phyloP scores from a whole-genome alignment of 2,797 vertebrate genomes.

The Emys orbicularis region DNA sequence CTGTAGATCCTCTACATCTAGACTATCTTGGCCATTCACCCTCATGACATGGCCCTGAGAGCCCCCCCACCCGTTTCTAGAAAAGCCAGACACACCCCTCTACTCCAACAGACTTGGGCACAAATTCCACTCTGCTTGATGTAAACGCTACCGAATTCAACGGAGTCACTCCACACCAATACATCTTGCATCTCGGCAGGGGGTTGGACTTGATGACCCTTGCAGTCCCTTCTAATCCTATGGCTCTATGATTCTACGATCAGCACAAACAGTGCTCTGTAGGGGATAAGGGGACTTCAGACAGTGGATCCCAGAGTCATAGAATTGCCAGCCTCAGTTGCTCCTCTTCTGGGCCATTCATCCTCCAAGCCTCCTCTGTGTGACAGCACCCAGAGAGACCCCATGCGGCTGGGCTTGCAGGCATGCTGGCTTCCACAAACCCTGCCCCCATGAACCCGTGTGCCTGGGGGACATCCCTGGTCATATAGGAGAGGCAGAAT shows the following conservation, averaged over 20 bases:
- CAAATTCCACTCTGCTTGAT: rapidly evolving
- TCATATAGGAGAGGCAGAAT: not conserved
- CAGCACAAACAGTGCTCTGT: not conserved
- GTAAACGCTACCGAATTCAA: rapidly evolving
- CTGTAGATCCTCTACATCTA: not conserved
- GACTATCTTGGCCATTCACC: not conserved
- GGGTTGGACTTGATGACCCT: too few species aligned
- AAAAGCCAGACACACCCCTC: not conserved
- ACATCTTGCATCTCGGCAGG: not conserved
- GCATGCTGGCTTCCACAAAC: not conserved
- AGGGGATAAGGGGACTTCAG: not conserved
- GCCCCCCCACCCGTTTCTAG: not conserved
- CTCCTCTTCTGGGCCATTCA: not conserved
- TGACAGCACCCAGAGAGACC: not conserved
- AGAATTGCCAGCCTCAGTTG: not conserved
- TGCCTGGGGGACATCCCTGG: not conserved
- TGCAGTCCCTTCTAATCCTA: too few species aligned
- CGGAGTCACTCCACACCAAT: not conserved
- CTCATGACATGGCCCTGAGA: not conserved
- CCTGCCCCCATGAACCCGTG: slow-evolving; percentile 12
- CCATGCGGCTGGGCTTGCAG: not conserved
- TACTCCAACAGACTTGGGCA: not conserved
- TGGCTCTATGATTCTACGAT: too few species aligned
- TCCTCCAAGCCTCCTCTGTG: not conserved
- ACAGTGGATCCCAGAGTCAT: rapidly evolving